Evolutionary conservation across 1,140 invertebrate species (phyloP).

Genomic region (Thaumetopoea pityocampa): DNA sequence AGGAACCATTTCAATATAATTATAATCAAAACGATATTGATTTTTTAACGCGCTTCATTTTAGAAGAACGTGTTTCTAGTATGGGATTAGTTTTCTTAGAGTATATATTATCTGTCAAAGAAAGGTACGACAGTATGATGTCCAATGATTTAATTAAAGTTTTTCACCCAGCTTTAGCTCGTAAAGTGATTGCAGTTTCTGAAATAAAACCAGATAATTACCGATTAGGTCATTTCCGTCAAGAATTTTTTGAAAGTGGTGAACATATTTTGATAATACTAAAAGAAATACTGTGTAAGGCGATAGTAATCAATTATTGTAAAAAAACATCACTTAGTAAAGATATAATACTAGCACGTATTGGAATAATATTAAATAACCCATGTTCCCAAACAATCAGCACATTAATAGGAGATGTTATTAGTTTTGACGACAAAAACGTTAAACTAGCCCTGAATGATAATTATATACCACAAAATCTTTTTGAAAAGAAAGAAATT

Average conservation of each 20-base stretch:
- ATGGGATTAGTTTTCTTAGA: constrained; percentile 13
- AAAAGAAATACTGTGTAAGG: constrained; percentile 9
- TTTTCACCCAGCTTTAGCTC: constrained; percentile 15
- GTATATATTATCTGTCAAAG: constrained; percentile 7
- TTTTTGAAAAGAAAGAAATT: constrained; percentile 11
- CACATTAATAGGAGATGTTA: constrained; percentile 1
- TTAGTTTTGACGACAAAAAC: constrained; percentile 13
- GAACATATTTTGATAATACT: constrained; percentile 4
- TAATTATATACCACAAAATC: constrained; percentile 11
- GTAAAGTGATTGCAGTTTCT: constrained; percentile 8
- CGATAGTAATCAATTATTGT: constrained; percentile 9
- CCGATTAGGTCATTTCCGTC: constrained; percentile 9
- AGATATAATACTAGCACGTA: constrained; percentile 5
- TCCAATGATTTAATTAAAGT: constrained; percentile 14
- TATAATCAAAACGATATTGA: constrained; percentile 8
- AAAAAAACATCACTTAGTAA: constrained; percentile 8
- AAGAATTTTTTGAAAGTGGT: constrained; percentile 15
- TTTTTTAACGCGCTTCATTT: constrained; percentile 11
- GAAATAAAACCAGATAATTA: not conserved
- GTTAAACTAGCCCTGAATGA: constrained; percentile 8
- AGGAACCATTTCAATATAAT: constrained; percentile 15
- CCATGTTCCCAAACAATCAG: constrained; percentile 9
- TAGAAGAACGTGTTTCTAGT: constrained; percentile 8
- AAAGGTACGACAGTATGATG: constrained; percentile 2
- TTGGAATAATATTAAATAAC: constrained; percentile 2